Base-by-base conservation (phyloP, 2,888 invertebrate species). In the Hesperia comma region DNA sequence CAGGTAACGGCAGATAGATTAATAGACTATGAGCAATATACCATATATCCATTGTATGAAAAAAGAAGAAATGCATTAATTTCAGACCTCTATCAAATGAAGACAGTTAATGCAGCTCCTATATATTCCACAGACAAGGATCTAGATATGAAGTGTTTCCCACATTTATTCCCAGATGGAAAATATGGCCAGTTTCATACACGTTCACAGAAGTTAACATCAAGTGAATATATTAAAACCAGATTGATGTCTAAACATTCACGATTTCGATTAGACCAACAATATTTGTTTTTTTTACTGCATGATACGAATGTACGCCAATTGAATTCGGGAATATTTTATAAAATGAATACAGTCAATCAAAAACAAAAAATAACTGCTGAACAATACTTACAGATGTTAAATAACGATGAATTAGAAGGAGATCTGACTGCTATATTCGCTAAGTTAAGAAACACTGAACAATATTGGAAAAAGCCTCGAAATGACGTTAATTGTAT, bases 361-460 rank as follows among this genome's bases (percentile, higher is more conserved):
- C 68, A 68, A 60, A 69, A 63, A 63, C 57, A 72, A 56, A 72
- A 72, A 69, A 60, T 74, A 10, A 75, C 75, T 8, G 76, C 73
- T n/a, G 57, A 70, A 71, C 61, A 70, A 61, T 79, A 77, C 70
- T 61, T 79, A 15, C 41, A 75, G 10, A 70, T 72, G 70, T 60
- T 77, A 26, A 68, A 71, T 15, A 73, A 77, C 15, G 72, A 71
- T 63, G 72, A 77, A 56, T 51, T 79, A 10, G 32, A 32, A 32
- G 32, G 32, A 32, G 32, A 32, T 32, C 32, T 32, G 32, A 32
- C 6, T 3, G 32, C 77, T 10, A 73, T 79, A 68, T 79, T 78
- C 67, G 68, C 68, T 41, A 62, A 73, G 55, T 61, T 79, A 60
- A 68, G 78, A 49, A 79, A 79, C 68, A 75, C 76, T 4, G 72